Evolutionary conservation across 2,797 vertebrate genomes (phyloP).

Genomic region (Apogon talboti): DNA sequence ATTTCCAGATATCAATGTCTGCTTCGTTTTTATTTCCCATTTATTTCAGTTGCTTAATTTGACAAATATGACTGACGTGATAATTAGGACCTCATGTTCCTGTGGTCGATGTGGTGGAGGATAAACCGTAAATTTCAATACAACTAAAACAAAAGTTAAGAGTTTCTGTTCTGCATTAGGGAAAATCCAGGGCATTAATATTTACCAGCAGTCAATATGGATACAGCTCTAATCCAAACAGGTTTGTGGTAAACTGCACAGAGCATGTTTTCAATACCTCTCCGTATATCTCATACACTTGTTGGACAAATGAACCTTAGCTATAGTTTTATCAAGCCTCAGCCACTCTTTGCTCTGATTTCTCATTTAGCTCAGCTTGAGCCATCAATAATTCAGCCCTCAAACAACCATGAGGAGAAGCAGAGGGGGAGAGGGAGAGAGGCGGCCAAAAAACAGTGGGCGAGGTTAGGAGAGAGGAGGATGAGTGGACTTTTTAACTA

Average conservation of each 20-base stretch:
- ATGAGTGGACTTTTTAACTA: slow-evolving; percentile 61
- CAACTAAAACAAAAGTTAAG: no score
- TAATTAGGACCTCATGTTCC: no score
- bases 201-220: no score
- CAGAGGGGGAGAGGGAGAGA: slow-evolving; percentile 24
- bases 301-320: slow-evolving; percentile 31
- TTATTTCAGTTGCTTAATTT: neutral
- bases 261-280: no score
- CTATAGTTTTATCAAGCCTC: slow-evolving; percentile 27
- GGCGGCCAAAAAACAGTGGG: slow-evolving; percentile 56
- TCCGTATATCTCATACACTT: neutral
- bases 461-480: slow-evolving; percentile 55
- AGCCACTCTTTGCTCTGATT: slow-evolving; percentile 70
- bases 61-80: neutral
- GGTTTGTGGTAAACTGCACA: no score
- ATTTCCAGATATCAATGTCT: no score
- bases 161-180: no score
- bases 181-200: no score
- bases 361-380: slow-evolving; percentile 72
- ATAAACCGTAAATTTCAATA: no score
- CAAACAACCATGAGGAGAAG: slow-evolving; percentile 68
- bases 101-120: no score
- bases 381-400: slow-evolving; percentile 80
- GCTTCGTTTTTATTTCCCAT: no score
- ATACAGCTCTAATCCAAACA: no score